A percentile compares a stretch with the other conserved stretches of the same genome.
These are phyloP conservation scores for Steinernema khuongi DNA, from an alignment of 1,140 invertebrate species.

Conservation along the genomic window DNA sequence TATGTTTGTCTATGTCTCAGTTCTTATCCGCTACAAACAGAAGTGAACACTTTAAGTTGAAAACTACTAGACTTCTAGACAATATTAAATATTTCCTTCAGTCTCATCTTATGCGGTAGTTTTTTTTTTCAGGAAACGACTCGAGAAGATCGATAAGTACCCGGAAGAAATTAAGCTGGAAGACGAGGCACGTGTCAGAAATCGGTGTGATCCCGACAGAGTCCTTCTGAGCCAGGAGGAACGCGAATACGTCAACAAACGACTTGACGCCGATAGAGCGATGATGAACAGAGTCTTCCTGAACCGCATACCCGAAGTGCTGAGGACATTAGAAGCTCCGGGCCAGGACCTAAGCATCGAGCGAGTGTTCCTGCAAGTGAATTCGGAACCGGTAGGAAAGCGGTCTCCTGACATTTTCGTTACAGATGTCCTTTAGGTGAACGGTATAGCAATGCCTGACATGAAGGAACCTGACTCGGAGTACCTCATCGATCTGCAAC, in stretches of 20 bases:
- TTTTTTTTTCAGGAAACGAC: not conserved
- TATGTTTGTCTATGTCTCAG: no score
- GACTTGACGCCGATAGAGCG: not conserved
- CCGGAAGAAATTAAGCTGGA: not conserved
- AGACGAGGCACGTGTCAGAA: not conserved
- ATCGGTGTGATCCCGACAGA: not conserved
- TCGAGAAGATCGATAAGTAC: not conserved
- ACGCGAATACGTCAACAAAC: not conserved
- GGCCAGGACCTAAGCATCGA: not conserved
- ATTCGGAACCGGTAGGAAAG: not conserved
- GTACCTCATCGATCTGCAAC: not conserved
- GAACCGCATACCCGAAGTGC: not conserved
- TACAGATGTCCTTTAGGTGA: not conserved
- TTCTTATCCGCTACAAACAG: no score
- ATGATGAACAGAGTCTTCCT: not conserved
- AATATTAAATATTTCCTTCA: no score
- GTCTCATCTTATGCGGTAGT: not conserved
- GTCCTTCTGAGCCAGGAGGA: not conserved
- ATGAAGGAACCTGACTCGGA: slow-evolving; percentile 1
- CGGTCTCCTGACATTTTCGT: not conserved
- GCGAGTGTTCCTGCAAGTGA: not conserved
- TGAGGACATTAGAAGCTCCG: not conserved
- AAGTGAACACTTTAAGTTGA: no score
- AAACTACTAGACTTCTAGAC: no score
- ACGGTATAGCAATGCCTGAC: not conserved